A percentile compares a stretch with the other conserved stretches of the same genome.
Evolutionary conservation across 2,888 invertebrate genomes (phyloP).

Genomic region (Hipparchia semele): DNA sequence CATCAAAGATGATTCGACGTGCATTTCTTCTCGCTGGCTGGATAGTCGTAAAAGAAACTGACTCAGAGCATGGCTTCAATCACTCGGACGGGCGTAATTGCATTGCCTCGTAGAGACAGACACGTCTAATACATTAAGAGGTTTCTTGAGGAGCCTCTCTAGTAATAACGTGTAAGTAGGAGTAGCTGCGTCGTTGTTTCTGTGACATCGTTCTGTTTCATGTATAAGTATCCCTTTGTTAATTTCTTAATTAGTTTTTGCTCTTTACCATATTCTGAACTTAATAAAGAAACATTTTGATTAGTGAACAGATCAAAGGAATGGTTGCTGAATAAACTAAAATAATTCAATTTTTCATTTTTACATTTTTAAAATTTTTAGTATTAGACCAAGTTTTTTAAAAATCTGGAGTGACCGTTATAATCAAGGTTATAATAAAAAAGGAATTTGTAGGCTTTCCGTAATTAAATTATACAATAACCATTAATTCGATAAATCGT

Average conservation of each 20-base stretch:
- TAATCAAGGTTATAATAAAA: no score
- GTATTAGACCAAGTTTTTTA: no score
- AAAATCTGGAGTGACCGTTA: no score
- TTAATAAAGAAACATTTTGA: not conserved
- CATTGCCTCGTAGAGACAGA: not conserved
- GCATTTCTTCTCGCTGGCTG: not conserved
- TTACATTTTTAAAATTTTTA: no score
- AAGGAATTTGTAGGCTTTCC: no score
- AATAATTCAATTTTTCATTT: no score
- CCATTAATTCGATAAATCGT: no score
- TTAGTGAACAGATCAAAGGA: not conserved
- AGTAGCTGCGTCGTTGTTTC: not conserved
- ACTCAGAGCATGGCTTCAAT: slow-evolving; percentile 5
- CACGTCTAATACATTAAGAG: slow-evolving; percentile 9
- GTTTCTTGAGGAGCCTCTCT: not conserved
- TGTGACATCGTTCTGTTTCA: not conserved
- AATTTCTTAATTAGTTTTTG: not conserved
- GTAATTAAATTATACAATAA: no score
- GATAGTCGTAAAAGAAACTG: not conserved
- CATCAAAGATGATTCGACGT: not conserved
- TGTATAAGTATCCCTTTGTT: not conserved
- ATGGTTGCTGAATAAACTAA: no score
- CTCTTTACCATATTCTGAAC: not conserved
- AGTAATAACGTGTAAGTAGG: not conserved
- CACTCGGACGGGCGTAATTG: slow-evolving; percentile 7